Evolutionary conservation across 35 echinoderm and acorn worm species (phyloP).

Genomic region (Heliocidaris erythrogramma): DNA sequence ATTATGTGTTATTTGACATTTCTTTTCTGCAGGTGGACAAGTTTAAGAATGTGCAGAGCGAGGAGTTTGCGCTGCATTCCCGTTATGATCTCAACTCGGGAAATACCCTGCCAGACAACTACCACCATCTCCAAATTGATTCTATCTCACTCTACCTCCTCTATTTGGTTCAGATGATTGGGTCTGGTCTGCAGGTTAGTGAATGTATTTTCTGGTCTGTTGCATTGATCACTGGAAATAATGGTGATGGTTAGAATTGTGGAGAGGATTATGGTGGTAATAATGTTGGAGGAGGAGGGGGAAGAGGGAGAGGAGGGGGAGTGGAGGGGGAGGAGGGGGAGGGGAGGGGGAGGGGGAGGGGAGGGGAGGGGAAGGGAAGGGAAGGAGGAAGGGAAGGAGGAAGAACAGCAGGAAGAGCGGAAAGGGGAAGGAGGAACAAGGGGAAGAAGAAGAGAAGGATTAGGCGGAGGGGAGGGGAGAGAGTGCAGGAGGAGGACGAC

Average conservation of each 20-base stretch:
- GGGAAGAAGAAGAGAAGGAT: too few relatives aligned
- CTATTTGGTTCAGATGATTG: conserved; percentile 92
- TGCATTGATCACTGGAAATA: background rate
- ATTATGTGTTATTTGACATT: background rate
- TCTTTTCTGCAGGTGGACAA: conserved; percentile 70
- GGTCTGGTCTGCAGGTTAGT: conserved; percentile 88
- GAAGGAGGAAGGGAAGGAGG: too few relatives aligned
- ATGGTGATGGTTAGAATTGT: background rate
- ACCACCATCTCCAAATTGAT: conserved; percentile 88
- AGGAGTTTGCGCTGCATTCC: conserved; percentile 84
- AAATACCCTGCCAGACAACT: conserved; percentile 48
- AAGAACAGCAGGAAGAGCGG: too few relatives aligned
- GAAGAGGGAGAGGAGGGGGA: too few relatives aligned
- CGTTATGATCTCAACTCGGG: conserved; percentile 71
- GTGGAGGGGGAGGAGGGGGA: too few relatives aligned
- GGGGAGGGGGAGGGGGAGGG: too few relatives aligned
- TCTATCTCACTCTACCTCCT: conserved; percentile 80
- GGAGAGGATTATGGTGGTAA: background rate
- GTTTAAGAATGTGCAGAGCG: conserved; percentile 81
- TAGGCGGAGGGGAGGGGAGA: too few relatives aligned
- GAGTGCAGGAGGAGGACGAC: too few relatives aligned
- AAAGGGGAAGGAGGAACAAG: too few relatives aligned
- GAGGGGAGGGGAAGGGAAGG: too few relatives aligned
- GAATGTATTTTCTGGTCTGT: background rate
- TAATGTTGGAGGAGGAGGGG: too few relatives aligned